Evolutionary conservation across 2,113 vertebrate species (phyloP).

Genomic region (Corvus moneduloides): DNA sequence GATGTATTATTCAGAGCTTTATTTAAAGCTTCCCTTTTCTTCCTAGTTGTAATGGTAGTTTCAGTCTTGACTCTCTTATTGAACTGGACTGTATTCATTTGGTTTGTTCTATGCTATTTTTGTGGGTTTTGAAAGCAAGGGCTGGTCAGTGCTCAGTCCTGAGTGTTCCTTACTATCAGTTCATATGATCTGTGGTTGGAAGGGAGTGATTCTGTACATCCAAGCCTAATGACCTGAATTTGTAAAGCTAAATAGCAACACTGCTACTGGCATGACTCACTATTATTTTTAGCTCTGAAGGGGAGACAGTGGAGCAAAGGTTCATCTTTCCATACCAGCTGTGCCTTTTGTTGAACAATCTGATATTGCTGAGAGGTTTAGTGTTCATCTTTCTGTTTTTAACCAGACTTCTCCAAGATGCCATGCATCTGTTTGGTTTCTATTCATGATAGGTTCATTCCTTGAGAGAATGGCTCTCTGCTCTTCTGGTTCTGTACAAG

Average conservation of each 20-base stretch:
- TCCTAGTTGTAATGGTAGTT: background rate
- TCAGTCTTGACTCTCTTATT: background rate
- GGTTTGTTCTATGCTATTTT: background rate
- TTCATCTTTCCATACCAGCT: constrained; percentile 17
- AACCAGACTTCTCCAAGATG: background rate
- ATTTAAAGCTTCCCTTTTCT: background rate
- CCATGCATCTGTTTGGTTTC: background rate
- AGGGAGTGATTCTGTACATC: background rate
- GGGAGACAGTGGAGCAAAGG: background rate
- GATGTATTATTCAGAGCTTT: background rate
- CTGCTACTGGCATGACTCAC: background rate
- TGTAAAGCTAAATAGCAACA: background rate
- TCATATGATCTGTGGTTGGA: background rate
- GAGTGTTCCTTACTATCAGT: background rate
- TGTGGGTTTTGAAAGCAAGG: background rate
- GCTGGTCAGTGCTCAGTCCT: background rate
- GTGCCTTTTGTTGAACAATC: background rate
- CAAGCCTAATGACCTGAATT: constrained; percentile 1
- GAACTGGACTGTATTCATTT: background rate
- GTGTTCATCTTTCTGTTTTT: background rate
- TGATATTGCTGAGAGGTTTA: constrained; percentile 2
- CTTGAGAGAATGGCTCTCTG: background rate
- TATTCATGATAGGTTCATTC: background rate
- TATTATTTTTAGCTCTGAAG: constrained; percentile 45
- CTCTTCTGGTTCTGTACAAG: background rate